Conservation (phyloP, 2,888 invertebrate genomes). For the Heliconius aoede region DNA sequence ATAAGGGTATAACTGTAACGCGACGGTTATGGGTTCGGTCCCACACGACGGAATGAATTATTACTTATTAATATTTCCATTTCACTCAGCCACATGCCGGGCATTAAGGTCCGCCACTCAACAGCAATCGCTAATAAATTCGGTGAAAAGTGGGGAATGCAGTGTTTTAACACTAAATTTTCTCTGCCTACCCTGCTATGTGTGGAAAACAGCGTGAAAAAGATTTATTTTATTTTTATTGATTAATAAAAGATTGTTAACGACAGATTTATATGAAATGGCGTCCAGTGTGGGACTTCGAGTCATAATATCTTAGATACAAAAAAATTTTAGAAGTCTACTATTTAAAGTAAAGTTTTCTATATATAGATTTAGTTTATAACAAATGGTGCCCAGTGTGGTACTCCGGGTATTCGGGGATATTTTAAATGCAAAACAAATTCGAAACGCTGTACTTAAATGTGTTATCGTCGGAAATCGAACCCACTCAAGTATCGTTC, state of each 20-base stretch:
- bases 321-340: conserved; percentile 16
- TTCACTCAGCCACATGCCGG: neutral
- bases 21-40: too few species aligned
- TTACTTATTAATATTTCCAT: neutral
- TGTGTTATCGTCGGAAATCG: conserved; percentile 45
- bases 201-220: neutral
- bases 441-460: conserved; percentile 35
- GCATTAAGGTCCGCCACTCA: neutral
- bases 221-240: too few species aligned
- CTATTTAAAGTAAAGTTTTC: too few species aligned
- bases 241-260: too few species aligned
- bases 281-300: conserved; percentile 19
- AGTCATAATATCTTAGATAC: conserved; percentile 24
- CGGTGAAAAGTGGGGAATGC: too few species aligned
- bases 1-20: too few species aligned
- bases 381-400: conserved; percentile 23
- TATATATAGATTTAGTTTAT: neutral
- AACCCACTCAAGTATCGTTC: conserved; percentile 43
- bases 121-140: neutral
- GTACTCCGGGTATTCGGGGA: conserved; percentile 5
- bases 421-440: conserved; percentile 35
- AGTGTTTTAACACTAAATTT: too few species aligned
- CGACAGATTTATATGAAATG: neutral
- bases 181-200: too few species aligned
- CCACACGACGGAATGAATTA: too few species aligned